Conservation (phyloP, 2,888 invertebrate species). For the Dyspetes luteomarginatus region DNA sequence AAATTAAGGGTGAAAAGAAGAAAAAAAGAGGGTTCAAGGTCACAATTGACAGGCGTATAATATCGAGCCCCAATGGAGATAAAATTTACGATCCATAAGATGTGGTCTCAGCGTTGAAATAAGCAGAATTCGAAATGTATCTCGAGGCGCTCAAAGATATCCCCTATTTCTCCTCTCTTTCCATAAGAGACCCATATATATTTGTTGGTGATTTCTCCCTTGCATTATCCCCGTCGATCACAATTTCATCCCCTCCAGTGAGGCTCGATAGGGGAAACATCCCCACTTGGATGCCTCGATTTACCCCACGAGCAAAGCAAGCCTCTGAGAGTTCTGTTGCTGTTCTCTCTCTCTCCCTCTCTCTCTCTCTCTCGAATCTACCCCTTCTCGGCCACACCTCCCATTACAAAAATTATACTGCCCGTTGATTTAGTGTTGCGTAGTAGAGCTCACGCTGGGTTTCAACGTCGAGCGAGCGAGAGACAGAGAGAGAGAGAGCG, state of each 20-base stretch:
- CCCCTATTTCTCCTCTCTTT: slow-evolving; percentile 55
- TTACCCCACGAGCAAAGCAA: slow-evolving; percentile 35
- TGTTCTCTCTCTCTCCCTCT: slow-evolving; percentile 58
- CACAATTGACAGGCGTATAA: slow-evolving; percentile 3
- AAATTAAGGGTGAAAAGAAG: neutral
- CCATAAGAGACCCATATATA: neutral
- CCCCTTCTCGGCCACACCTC: slow-evolving; percentile 82
- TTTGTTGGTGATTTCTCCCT: slow-evolving; percentile 32
- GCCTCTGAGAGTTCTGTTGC: slow-evolving; percentile 28
- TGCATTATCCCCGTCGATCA: slow-evolving; percentile 37
- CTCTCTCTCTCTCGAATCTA: slow-evolving; percentile 69
- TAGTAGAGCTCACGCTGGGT: slow-evolving; percentile 73
- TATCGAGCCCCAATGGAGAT: slow-evolving; percentile 34
- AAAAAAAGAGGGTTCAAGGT: slow-evolving; percentile 7
- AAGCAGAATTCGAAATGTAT: slow-evolving; percentile 48
- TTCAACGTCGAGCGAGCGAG: slow-evolving; percentile 60
- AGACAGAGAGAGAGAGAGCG: slow-evolving; percentile 38
- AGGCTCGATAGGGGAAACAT: slow-evolving; percentile 57
- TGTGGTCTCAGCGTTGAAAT: slow-evolving; percentile 11
- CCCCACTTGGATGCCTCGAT: slow-evolving; percentile 60
- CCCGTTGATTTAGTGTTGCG: slow-evolving; percentile 83
- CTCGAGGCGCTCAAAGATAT: slow-evolving; percentile 21
- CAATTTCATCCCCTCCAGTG: slow-evolving; percentile 67
- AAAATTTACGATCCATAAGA: slow-evolving; percentile 37
- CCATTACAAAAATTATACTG: slow-evolving; percentile 84